Evolutionary conservation across 2,888 invertebrate species (phyloP).

Genomic region (Latheticus oryzae): DNA sequence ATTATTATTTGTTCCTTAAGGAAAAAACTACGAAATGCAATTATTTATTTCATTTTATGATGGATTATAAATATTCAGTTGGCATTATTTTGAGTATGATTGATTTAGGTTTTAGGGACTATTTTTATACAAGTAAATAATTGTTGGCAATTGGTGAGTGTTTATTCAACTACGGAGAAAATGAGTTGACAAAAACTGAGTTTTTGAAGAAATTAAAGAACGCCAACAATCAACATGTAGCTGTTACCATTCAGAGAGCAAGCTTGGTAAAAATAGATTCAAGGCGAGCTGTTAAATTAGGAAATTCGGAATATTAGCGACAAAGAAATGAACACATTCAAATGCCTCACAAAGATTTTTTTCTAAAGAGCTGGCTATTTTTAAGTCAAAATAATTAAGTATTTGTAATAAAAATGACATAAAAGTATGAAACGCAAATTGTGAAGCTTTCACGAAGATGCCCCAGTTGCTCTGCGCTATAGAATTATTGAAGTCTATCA

Average conservation of each 20-base stretch:
- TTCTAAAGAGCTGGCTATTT: too few species aligned
- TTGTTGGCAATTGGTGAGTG: constrained; percentile 17
- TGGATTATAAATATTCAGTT: too few species aligned
- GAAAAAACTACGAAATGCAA: constrained; percentile 24
- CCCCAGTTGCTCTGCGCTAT: too few species aligned
- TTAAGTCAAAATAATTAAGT: too few species aligned
- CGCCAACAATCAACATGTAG: constrained; percentile 28
- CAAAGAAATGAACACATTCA: too few species aligned
- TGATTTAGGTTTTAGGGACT: constrained; percentile 6
- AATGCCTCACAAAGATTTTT: too few species aligned
- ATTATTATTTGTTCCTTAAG: constrained; percentile 20
- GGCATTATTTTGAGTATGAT: constrained; percentile 17
- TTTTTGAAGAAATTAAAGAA: constrained; percentile 10
- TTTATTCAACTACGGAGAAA: constrained; percentile 21
- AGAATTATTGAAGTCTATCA: too few species aligned
- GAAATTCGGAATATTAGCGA: too few species aligned
- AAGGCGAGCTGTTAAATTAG: too few species aligned
- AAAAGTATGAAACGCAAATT: too few species aligned
- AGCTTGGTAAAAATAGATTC: constrained; percentile 15
- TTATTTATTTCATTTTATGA: constrained; percentile 12
- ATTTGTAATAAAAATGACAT: too few species aligned
- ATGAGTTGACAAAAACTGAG: constrained; percentile 25
- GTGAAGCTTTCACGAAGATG: too few species aligned
- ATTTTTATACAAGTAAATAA: constrained; percentile 22
- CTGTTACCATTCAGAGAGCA: constrained; percentile 7